Base-by-base conservation (phyloP, 2,797 vertebrate genomes). In the Mionectes olivaceus region DNA sequence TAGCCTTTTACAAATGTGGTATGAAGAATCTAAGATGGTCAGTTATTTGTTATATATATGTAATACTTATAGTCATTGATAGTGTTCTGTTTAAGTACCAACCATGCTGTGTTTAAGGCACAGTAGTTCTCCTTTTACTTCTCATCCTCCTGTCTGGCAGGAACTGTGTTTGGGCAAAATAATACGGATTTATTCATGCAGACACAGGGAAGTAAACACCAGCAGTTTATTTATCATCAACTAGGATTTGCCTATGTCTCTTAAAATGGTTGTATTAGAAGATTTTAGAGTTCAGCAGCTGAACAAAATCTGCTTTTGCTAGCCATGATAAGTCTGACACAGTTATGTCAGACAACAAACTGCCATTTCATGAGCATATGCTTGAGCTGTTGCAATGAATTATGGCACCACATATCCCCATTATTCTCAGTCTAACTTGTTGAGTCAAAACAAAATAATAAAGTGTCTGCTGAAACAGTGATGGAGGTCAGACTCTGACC, bases 381-480 rank as follows among this genome's bases (percentile, higher is more conserved):
- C 52, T 85, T 53, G 79, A 89, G 39, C 59, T 65, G 41, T 83
- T 96, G 64, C 68, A 64, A 52, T 87, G 81, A 94, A 93, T 92
- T 85, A 85, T 84, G 78, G 70, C 81, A 74, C 52, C 67, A 18
- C 33, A 33, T 27, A 53, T 74, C 37, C 35, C 67, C 43, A 35
- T 82, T 84, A 76, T 59, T 14, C 59, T 44, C 37, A 60, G 75
- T 70, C 75, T 89, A 70, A 92, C 59, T n/a, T 16, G 10, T 13
- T 89, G 78, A 85, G 74, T 71, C 82, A 94, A 93, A 93, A 80
- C 44, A 89, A 90, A 91, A 91, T 90, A 94, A 93, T 91, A 91
- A 92, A 93, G 44, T 83, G 23, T 56, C 71, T 85, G 8, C 37
- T 83, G 35, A 92, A 92, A 85, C 44, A 50, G 41, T 12, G 9